Evolutionary conservation across 2,888 invertebrate species (phyloP), one percentile per base, ranked within the genome.

Genomic region (Shargacucullia verbasci): DNA sequence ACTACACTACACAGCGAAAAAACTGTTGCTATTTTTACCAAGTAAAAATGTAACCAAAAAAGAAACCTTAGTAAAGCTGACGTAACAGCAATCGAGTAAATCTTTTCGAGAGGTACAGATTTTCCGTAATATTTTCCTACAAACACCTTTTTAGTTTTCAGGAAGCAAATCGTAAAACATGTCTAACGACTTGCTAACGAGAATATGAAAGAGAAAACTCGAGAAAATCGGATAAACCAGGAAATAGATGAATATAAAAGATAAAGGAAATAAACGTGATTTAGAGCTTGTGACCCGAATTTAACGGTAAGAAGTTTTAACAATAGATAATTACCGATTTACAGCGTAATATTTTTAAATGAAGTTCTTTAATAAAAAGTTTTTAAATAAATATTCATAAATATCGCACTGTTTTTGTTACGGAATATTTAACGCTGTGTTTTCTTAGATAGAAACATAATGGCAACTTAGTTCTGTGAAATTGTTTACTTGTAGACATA

Each of bases 141-240:
- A 46, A 62, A 56, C 62, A 68, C 67, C 53, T 52, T 50, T 67
- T 63, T 63, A 52, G 54, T 49, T 49, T 45, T 44, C 35, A 49
- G 70, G 59, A 71, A 67, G 57, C 27, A 41, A 56, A 59, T 70
- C 59, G 71, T 62, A 70, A 70, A 70, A 56, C 46, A 66, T 43
- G 50, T 66, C 46, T 70, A 62, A 70, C 54, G 67, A 62, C 52
- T 41, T 50, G 49, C 59, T 70, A 70, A 67, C 56, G 67, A 67
- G 62, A 57, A 56, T 52, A 59, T 48, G 62, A 70, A 39, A 50
- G 59, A 52, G 62, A 53, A 60, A 58, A 53, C 20, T 41, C 14
- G 35, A 54, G 40, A 53, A 55, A 70, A 56, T 57, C 53, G 49
- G 41, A 58, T 56, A 48, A 62, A 54, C 39, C 57, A 43, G 57